Percentiles rank a stretch among this genome's conserved stretches.
Evolutionary conservation across 2,888 invertebrate species (phyloP).

Genomic region (Loripinus fragilis): DNA sequence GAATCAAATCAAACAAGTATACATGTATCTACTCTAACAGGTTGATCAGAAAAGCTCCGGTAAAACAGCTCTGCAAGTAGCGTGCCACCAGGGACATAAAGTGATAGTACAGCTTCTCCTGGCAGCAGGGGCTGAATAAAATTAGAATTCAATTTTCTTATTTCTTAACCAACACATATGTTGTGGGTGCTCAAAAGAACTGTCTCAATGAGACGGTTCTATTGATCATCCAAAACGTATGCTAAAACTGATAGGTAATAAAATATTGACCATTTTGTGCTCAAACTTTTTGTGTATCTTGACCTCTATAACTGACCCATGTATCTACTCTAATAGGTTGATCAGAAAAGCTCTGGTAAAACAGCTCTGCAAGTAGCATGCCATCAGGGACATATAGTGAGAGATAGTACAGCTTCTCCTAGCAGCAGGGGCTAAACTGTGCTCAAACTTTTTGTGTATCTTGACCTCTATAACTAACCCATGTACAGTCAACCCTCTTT

Average conservation of each 20-base stretch:
- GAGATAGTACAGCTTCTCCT: slow-evolving; percentile 89
- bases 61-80: slow-evolving; percentile 92
- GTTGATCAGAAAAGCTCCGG: slow-evolving; percentile 89
- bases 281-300: background rate
- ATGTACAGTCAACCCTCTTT: too few species aligned
- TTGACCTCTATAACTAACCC: too few species aligned
- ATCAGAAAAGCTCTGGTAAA: slow-evolving; percentile 89
- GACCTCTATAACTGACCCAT: too few species aligned
- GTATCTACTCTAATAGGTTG: slow-evolving; percentile 84
- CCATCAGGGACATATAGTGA: slow-evolving; percentile 92
- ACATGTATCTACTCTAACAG: slow-evolving; percentile 75
- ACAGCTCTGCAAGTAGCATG: slow-evolving; percentile 93
- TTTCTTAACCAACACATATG: too few species aligned
- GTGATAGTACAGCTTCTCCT: slow-evolving; percentile 89
- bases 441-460: background rate
- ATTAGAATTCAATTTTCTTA: too few species aligned
- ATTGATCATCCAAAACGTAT: too few species aligned
- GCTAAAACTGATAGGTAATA: too few species aligned
- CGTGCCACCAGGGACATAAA: slow-evolving; percentile 92
- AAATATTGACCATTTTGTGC: too few species aligned
- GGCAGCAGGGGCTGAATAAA: slow-evolving; percentile 87
- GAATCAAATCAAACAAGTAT: too few species aligned
- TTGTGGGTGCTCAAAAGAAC: too few species aligned
- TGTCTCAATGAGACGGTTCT: too few species aligned
- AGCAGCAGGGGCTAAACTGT: slow-evolving; percentile 87